These are phyloP conservation scores for Leptocoma aspasia DNA, from an alignment of 2,113 vertebrate genomes.

Conservation along the genomic window DNA sequence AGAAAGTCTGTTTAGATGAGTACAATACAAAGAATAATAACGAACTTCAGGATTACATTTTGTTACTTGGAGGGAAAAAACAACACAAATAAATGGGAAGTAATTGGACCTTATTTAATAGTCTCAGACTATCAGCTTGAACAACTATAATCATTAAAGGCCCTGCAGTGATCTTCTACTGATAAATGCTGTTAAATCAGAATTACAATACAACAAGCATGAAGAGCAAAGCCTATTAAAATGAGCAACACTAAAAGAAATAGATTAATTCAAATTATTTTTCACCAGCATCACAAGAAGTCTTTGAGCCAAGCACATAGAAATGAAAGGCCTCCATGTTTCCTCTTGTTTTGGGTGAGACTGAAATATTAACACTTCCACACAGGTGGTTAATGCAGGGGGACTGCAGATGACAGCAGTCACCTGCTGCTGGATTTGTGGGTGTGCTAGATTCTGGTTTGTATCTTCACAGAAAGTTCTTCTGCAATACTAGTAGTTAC, in stretches of 20 bases:
- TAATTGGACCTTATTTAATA: conserved; percentile 36
- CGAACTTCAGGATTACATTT: conserved; percentile 47
- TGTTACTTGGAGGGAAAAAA: conserved; percentile 31
- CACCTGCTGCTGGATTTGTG: not conserved
- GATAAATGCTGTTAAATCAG: conserved; percentile 46
- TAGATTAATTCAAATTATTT: not conserved
- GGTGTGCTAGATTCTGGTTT: not conserved
- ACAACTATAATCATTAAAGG: conserved; percentile 32
- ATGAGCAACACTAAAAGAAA: not conserved
- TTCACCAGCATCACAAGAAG: not conserved
- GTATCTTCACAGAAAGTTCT: not conserved
- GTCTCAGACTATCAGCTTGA: conserved; percentile 28
- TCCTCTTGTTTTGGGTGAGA: not conserved
- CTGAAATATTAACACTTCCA: not conserved
- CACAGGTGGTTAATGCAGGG: rapidly evolving
- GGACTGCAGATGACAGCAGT: not conserved
- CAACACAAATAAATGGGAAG: conserved; percentile 34
- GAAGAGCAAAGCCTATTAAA: conserved; percentile 1
- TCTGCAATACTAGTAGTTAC: not conserved
- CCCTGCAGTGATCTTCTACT: conserved; percentile 29
- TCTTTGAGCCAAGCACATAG: not conserved
- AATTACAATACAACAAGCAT: conserved; percentile 12
- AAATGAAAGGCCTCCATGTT: not conserved
- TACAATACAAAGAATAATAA: conserved; percentile 55
- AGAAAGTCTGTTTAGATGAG: conserved; percentile 60